A percentile compares a stretch with the other conserved stretches of the same genome.
Conservation (phyloP, 2,888 invertebrate species). For the Sussaba pulchella region DNA sequence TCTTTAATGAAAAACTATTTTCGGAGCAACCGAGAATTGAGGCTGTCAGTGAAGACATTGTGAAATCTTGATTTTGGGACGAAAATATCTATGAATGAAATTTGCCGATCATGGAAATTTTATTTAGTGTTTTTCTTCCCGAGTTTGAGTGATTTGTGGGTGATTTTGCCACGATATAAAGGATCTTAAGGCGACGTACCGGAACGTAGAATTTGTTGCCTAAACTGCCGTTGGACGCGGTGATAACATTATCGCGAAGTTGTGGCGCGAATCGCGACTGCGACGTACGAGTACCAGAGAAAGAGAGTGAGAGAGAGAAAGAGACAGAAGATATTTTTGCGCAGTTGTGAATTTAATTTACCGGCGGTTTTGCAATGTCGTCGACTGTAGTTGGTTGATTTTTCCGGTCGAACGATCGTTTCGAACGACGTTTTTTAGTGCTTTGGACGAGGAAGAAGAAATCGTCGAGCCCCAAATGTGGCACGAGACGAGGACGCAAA, state of each 20-base stretch:
- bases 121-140: background rate
- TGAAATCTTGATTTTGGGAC: background rate
- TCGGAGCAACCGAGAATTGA: no score
- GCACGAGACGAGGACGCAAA: slow-evolving; percentile 13
- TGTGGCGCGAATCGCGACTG: no score
- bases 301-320: background rate
- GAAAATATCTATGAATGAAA: background rate
- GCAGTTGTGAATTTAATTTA: slow-evolving; percentile 24
- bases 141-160: slow-evolving; percentile 13
- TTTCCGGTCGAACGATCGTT: background rate
- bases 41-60: background rate
- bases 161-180: slow-evolving; percentile 8
- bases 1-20: no score
- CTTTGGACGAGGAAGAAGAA: background rate
- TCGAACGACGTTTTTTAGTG: background rate
- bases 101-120: background rate
- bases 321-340: background rate
- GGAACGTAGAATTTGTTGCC: background rate
- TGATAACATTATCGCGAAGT: no score
- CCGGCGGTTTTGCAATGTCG: background rate
- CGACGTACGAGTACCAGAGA: background rate
- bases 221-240: no score
- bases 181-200: background rate
- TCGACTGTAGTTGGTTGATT: no score
- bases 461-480: background rate